Evolutionary conservation across 2,797 vertebrate species (phyloP), one percentile per base, ranked within the genome.

Genomic region (Ambastaia sidthimunki): DNA sequence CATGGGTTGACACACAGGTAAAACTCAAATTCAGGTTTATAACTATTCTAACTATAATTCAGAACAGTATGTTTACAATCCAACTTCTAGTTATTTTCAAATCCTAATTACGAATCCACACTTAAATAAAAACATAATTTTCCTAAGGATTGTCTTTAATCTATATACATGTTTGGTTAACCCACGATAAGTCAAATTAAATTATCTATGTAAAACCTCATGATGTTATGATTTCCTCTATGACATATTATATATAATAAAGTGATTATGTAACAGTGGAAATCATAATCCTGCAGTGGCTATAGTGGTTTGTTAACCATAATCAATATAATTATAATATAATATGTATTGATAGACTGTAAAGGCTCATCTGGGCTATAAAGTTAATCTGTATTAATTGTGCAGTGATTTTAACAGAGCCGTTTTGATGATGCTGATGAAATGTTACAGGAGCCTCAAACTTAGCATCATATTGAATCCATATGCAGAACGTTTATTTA

Each of bases 1-100:
- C 80, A 74, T 80, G 90, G 54, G 84, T 89, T 89, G 89, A 92
- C 54, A 25, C 54, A 74, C 93, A 97, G 97, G 97, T 98, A 98
- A 92, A 79, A 31, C 19, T 68, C 25, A 68, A 13, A 47, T 54
- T 10, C 13, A 55, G 37, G 18, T 60, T 23, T 65, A 37, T 25
- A 31, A 18, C 15, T 7, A 18, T 28, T 28, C 28, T 28, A 28
- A 28, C 2, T 28, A 28, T 28, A 28, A 28, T 28, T 28, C 28
- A 28, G 28, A 28, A 28, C 28, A 63, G 11, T 28, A 1, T 28
- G 1, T 52, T 52, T 16, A 25, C 1, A 28, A 60, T 13, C 25
- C 9, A 23, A 59, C 3, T 15, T 63, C 0, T 62, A 2, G 34
- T 34, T 63, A 4, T 63, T 1, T 6, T 28, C 18, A 31, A 7